A percentile compares a stretch with the other conserved stretches of the same genome.
Evolutionary conservation across 2,797 vertebrate genomes (phyloP).

Genomic region (Schizopygopsis malacanthus): DNA sequence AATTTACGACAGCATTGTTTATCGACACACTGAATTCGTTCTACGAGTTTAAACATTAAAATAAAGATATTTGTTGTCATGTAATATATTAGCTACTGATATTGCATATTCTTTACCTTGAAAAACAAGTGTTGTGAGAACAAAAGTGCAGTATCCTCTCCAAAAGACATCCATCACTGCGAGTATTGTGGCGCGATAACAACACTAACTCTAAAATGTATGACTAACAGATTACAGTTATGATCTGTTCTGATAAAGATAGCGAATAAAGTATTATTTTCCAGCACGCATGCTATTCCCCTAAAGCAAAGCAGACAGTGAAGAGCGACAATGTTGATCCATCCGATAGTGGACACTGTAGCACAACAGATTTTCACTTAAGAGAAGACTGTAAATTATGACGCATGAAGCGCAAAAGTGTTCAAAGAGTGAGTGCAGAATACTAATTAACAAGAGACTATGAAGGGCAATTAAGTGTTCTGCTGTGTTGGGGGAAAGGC

Average conservation of each 20-base stretch:
- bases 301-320: slow-evolving; percentile 1
- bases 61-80: neutral
- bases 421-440: slow-evolving; percentile 51
- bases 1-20: neutral
- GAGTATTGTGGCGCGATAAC: neutral
- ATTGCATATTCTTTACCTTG: slow-evolving; percentile 44
- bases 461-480: slow-evolving; percentile 40
- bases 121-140: slow-evolving; percentile 37
- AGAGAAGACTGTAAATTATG: slow-evolving; percentile 47
- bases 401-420: slow-evolving; percentile 43
- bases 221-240: neutral
- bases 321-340: slow-evolving; percentile 17
- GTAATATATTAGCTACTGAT: neutral
- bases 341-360: slow-evolving; percentile 1
- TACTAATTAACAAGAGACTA: slow-evolving; percentile 58
- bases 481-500: neutral
- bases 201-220: neutral
- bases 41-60: neutral
- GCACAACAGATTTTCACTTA: slow-evolving; percentile 28
- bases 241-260: neutral
- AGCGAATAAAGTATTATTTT: neutral
- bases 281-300: neutral
- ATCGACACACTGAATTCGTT: neutral
- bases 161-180: slow-evolving; percentile 44
- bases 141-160: slow-evolving; percentile 39